These are phyloP conservation scores for Papilio helenus DNA, from an alignment of 1,140 invertebrate genomes.

Conservation along the genomic window DNA sequence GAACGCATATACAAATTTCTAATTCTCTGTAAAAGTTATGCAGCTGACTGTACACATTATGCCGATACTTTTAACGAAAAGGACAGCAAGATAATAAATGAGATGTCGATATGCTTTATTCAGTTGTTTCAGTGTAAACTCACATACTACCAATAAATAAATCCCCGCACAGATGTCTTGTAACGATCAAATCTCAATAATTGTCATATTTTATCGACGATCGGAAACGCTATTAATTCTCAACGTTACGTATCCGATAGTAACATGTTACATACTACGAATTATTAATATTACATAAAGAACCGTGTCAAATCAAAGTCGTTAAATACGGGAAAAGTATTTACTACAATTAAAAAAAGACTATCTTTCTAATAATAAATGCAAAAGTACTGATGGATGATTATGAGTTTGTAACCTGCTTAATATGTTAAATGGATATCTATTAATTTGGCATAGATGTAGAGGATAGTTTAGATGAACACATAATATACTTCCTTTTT, in stretches of 20 bases:
- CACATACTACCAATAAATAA: not conserved
- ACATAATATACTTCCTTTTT: too few relatives aligned
- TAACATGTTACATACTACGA: not conserved
- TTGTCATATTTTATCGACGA: not conserved
- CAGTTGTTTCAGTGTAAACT: not conserved
- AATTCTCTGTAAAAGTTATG: too few relatives aligned
- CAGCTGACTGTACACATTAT: too few relatives aligned
- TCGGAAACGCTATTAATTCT: constrained; percentile 16
- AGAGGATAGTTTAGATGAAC: too few relatives aligned
- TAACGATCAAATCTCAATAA: not conserved
- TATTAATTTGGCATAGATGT: too few relatives aligned
- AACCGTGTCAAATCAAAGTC: not conserved
- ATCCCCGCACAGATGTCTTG: not conserved
- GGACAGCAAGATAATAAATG: too few relatives aligned
- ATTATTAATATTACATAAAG: not conserved
- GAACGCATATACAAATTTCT: too few relatives aligned
- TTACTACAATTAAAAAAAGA: not conserved
- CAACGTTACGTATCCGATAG: not conserved
- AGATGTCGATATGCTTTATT: not conserved
- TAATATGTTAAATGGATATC: too few relatives aligned
- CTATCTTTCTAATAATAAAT: too few relatives aligned
- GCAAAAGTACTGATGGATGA: too few relatives aligned
- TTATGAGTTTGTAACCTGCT: too few relatives aligned
- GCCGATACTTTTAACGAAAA: too few relatives aligned
- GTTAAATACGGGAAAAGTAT: not conserved